Conservation (phyloP, 2,113 vertebrate genomes). For the Lipotes vexillifer region DNA sequence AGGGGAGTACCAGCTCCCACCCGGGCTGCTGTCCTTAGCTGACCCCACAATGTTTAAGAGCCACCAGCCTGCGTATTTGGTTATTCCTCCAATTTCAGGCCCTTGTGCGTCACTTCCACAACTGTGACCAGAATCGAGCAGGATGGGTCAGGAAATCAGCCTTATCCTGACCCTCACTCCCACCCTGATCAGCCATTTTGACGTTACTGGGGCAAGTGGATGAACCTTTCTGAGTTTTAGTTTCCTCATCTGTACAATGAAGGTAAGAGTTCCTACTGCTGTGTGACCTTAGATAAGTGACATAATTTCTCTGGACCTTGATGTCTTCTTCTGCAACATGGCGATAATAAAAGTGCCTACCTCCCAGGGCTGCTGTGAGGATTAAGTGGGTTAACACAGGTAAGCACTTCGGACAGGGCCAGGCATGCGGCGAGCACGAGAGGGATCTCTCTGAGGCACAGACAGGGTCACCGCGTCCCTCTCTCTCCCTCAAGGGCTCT, state of each 20-base stretch:
- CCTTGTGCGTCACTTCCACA: neutral
- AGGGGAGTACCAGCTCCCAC: rapidly evolving
- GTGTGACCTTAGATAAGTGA: neutral
- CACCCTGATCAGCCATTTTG: rapidly evolving
- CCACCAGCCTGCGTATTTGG: neutral
- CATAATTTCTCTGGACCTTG: neutral
- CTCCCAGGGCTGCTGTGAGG: neutral
- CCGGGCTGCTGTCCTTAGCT: neutral
- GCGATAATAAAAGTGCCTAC: neutral
- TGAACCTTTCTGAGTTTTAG: neutral
- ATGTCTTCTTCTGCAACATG: neutral
- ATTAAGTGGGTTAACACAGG: neutral
- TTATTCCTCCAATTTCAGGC: neutral
- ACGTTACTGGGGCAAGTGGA: neutral
- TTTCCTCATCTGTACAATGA: neutral
- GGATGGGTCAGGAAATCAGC: rapidly evolving
- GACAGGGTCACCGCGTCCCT: rapidly evolving
- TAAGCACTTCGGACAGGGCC: neutral
- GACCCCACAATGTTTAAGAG: neutral
- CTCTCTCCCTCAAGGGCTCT: neutral
- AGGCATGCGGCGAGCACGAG: neutral
- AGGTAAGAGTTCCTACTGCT: neutral
- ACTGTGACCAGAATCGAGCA: neutral
- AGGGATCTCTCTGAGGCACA: neutral
- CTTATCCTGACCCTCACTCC: rapidly evolving